phyloP scores from a whole-genome alignment of 1,140 invertebrate species.

The Aphelenchoides avenae region DNA sequence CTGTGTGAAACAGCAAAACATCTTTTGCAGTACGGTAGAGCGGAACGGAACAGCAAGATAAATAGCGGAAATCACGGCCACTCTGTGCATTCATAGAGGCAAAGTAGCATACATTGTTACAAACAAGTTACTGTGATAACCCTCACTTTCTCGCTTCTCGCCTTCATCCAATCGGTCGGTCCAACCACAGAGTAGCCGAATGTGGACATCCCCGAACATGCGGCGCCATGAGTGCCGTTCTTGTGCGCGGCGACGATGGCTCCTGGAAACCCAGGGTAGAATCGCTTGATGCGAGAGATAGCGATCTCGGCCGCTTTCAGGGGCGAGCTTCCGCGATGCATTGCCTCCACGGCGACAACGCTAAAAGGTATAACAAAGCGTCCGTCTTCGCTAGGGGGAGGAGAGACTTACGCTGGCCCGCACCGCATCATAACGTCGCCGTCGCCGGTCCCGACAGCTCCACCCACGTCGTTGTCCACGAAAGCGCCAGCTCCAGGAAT shows the following conservation, averaged over 20 bases:
- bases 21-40: too few species aligned
- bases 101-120: too few species aligned
- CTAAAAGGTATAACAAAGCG: constrained; percentile 61
- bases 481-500: constrained; percentile 89
- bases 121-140: neutral
- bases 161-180: too few species aligned
- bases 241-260: constrained; percentile 44
- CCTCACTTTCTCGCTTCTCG: neutral
- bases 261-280: constrained; percentile 54
- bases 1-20: too few species aligned
- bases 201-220: constrained; percentile 40
- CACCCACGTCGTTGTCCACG: constrained; percentile 81
- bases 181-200: constrained; percentile 39
- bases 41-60: too few species aligned
- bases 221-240: constrained; percentile 42
- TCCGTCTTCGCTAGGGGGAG: too few species aligned
- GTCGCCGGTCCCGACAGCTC: constrained; percentile 86
- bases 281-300: constrained; percentile 37
- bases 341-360: constrained; percentile 79
- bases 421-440: constrained; percentile 95
- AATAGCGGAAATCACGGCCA: too few species aligned
- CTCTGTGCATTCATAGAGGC: too few species aligned
- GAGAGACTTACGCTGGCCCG: constrained; percentile 74
- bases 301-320: constrained; percentile 51
- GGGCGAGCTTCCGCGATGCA: constrained; percentile 73